Conservation (phyloP, 1,140 invertebrate genomes). For the Saccostrea echinata region DNA sequence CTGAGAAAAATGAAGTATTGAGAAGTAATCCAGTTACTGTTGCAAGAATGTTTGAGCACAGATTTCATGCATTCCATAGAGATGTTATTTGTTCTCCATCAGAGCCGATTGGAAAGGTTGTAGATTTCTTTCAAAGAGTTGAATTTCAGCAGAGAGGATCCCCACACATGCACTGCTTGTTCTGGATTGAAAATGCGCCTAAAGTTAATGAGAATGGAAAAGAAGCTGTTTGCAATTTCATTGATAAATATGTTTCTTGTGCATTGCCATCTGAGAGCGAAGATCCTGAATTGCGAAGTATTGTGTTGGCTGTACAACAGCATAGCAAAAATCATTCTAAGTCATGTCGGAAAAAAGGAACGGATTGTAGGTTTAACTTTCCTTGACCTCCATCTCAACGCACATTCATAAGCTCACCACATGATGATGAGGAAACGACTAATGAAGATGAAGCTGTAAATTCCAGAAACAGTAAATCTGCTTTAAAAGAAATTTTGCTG, state of each 20-base stretch:
- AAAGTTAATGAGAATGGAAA: constrained; percentile 50
- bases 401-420: constrained; percentile 43
- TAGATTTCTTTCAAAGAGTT: constrained; percentile 62
- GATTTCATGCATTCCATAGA: constrained; percentile 29
- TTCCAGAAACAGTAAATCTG: not conserved
- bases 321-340: constrained; percentile 47
- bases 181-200: constrained; percentile 64
- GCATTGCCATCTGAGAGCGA: constrained; percentile 26
- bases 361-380: constrained; percentile 1
- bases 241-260: no score
- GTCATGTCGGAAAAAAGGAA: constrained; percentile 41
- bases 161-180: no score
- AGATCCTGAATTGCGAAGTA: constrained; percentile 40
- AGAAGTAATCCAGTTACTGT: constrained; percentile 53
- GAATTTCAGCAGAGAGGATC: no score
- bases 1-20: constrained; percentile 51
- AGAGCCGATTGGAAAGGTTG: constrained; percentile 57
- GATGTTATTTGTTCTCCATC: constrained; percentile 33
- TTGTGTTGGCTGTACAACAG: constrained; percentile 45
- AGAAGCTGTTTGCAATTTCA: not conserved
- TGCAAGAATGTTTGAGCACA: constrained; percentile 56
- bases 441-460: not conserved
- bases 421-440: not conserved
- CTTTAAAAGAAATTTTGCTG: constrained; percentile 32
- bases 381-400: constrained; percentile 25